Conservation (phyloP, 1,140 invertebrate species). For the Zaprionus tsacasi region DNA sequence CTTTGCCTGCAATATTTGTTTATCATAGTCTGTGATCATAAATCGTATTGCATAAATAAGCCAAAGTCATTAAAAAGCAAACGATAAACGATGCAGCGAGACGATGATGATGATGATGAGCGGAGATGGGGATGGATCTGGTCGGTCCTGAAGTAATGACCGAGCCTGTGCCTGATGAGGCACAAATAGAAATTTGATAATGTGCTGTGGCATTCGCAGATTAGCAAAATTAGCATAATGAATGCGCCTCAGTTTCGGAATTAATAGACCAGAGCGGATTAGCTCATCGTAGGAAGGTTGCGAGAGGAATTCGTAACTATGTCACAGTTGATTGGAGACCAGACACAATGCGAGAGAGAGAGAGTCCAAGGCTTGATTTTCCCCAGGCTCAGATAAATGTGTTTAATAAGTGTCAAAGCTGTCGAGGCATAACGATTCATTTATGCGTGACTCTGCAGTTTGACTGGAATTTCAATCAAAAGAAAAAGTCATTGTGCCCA, state of each 20-base stretch:
- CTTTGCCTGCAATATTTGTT: conserved; percentile 58
- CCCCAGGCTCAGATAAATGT: not conserved
- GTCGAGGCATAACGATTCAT: not conserved
- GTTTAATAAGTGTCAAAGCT: not conserved
- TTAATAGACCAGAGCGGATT: conserved; percentile 50
- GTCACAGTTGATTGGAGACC: conserved; percentile 7
- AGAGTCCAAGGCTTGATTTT: not conserved
- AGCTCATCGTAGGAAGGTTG: not conserved
- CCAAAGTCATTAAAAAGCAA: conserved; percentile 63
- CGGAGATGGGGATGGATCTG: too few species aligned
- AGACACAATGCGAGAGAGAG: not conserved
- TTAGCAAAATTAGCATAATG: conserved; percentile 67
- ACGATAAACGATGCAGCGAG: conserved; percentile 18
- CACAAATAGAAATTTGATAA: conserved; percentile 73
- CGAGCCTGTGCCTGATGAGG: conserved; percentile 52
- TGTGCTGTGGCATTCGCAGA: conserved; percentile 41
- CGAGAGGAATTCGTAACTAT: conserved; percentile 9
- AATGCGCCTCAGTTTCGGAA: conserved; percentile 61
- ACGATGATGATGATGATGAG: not conserved
- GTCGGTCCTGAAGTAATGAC: not conserved
- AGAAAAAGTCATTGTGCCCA: not conserved
- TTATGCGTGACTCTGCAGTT: not conserved
- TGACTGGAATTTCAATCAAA: not conserved
- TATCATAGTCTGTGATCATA: conserved; percentile 55
- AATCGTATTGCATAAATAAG: conserved; percentile 65